Evolutionary conservation across 2,888 invertebrate species (phyloP).

Genomic region (Halictus ligatus): DNA sequence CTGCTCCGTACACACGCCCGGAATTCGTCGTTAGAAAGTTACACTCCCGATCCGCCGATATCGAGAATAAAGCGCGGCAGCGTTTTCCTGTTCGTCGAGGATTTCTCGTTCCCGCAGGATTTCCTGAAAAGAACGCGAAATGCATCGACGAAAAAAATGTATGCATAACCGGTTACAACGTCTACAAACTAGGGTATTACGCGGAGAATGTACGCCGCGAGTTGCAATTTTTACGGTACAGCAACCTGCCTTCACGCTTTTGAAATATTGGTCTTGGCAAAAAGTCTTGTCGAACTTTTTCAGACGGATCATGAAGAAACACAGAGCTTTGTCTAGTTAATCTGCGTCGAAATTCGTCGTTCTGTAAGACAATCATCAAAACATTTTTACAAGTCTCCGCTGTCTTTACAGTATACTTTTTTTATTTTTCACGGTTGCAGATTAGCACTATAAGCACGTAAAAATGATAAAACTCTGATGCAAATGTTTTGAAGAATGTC

Average conservation of each 20-base stretch:
- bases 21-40: conserved; percentile 53
- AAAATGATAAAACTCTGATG: no score
- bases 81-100: conserved; percentile 16
- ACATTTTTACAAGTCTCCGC: no score
- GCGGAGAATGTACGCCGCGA: not conserved
- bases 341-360: not conserved
- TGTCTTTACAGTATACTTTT: no score
- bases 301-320: not conserved
- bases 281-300: not conserved
- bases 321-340: not conserved
- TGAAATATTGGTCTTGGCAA: not conserved
- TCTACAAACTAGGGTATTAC: not conserved
- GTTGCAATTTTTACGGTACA: not conserved
- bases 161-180: conserved; percentile 7
- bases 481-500: no score
- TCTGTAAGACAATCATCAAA: not conserved
- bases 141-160: conserved; percentile 1
- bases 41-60: conserved; percentile 54
- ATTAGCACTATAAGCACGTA: no score
- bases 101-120: conserved; percentile 21
- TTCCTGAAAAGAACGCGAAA: conserved; percentile 1
- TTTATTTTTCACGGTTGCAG: no score
- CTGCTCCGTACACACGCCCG: conserved; percentile 1
- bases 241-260: not conserved
- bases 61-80: conserved; percentile 30